phyloP scores from a whole-genome alignment of 2,113 vertebrate genomes.

The Macquaria ambigua region DNA sequence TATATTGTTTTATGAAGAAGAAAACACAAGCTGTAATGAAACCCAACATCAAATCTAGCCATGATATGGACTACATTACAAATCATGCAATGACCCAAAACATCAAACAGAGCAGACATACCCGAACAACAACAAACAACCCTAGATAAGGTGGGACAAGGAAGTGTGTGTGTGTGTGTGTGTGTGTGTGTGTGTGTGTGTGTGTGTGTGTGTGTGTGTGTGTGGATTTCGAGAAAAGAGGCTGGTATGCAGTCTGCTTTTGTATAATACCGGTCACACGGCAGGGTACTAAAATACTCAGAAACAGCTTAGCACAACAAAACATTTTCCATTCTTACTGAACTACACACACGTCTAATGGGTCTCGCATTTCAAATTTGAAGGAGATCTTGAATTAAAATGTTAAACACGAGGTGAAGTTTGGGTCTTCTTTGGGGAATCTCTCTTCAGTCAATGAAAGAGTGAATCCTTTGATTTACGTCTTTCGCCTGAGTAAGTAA shows the following conservation, averaged over 20 bases:
- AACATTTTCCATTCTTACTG: constrained; percentile 12
- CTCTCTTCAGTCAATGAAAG: constrained; percentile 34
- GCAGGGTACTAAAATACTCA: constrained; percentile 26
- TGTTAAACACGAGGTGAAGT: background rate
- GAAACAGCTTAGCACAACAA: constrained; percentile 37
- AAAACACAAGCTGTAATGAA: background rate
- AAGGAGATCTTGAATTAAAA: background rate
- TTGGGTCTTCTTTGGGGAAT: background rate
- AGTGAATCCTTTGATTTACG: constrained; percentile 30
- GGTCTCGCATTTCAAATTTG: background rate
- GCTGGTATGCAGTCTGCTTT: constrained; percentile 32
- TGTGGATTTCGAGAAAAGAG: constrained; percentile 17
- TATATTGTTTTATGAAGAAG: background rate
- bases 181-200: constrained; percentile 13
- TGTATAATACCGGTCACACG: constrained; percentile 47
- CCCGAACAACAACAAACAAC: constrained; percentile 3
- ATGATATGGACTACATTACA: background rate
- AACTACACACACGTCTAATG: background rate
- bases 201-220: constrained; percentile 8
- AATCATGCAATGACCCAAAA: background rate
- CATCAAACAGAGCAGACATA: background rate
- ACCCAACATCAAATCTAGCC: background rate
- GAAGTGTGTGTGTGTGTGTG: constrained; percentile 18
- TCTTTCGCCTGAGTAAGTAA: constrained; percentile 51
- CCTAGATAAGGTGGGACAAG: background rate